A percentile compares a stretch with the other conserved stretches of the same genome.
Conservation (phyloP, 2,797 vertebrate species). For the Hippocampus kuda region DNA sequence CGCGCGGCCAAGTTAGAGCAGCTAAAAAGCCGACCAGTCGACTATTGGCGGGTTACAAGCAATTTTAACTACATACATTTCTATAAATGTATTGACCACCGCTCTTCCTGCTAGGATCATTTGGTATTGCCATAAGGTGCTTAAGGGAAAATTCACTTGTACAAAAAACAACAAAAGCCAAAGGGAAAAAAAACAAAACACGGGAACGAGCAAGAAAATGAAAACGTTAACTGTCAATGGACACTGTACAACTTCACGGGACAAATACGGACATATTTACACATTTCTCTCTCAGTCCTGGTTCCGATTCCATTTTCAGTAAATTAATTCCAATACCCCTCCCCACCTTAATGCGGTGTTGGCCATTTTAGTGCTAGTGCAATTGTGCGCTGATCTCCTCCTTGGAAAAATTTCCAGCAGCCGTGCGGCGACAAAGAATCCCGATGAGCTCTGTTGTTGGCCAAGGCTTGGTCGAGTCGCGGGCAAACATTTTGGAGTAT, state of each 20-base stretch:
- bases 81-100: not conserved
- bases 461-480: constrained; percentile 10
- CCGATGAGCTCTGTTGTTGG: constrained; percentile 2
- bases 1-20: constrained; percentile 4
- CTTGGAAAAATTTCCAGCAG: too few species aligned
- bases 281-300: constrained; percentile 7
- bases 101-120: constrained; percentile 17
- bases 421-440: constrained; percentile 4
- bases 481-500: constrained; percentile 6
- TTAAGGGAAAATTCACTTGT: constrained; percentile 28
- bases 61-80: constrained; percentile 3
- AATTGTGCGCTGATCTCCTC: not conserved
- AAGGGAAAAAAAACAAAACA: constrained; percentile 4
- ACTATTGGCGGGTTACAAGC: constrained; percentile 6
- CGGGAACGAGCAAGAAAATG: constrained; percentile 5
- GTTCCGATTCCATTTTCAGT: not conserved
- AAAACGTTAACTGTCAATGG: constrained; percentile 16
- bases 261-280: constrained; percentile 28
- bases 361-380: not conserved
- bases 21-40: constrained; percentile 10
- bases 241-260: constrained; percentile 41
- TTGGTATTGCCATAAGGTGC: constrained; percentile 61
- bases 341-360: not conserved
- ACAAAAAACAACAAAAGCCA: constrained; percentile 19
- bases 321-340: not conserved